These are phyloP conservation scores for Tridacna crocea DNA, from an alignment of 2,888 invertebrate genomes.

Conservation along the genomic window DNA sequence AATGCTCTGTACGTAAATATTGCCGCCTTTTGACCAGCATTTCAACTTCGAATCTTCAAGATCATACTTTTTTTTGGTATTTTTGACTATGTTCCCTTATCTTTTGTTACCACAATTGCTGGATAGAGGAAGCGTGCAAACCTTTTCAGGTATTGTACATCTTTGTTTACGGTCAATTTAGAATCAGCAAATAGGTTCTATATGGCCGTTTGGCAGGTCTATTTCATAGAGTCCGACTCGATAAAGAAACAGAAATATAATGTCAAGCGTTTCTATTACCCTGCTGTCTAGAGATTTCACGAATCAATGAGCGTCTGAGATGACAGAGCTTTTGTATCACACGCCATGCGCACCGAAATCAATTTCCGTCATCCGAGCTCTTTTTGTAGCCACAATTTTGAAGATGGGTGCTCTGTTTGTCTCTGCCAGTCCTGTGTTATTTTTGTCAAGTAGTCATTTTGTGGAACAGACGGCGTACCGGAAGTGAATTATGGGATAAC, in stretches of 20 bases:
- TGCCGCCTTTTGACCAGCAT: no score
- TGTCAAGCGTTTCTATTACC: slow-evolving; percentile 30
- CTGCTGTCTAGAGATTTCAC: slow-evolving; percentile 25
- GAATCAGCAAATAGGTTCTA: slow-evolving; percentile 4
- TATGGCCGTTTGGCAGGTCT: slow-evolving; percentile 10
- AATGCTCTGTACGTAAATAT: no score
- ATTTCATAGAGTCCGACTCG: slow-evolving; percentile 24
- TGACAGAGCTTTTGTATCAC: slow-evolving; percentile 26
- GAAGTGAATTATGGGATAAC: slow-evolving; percentile 11
- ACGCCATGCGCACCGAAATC: slow-evolving; percentile 28
- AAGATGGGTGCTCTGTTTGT: neutral
- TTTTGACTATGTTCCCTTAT: no score
- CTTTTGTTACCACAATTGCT: no score
- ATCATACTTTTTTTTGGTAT: no score
- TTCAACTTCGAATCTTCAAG: no score
- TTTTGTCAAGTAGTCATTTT: slow-evolving; percentile 9
- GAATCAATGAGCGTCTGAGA: slow-evolving; percentile 25
- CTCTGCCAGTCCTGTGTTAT: slow-evolving; percentile 2
- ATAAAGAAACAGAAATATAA: slow-evolving; percentile 24
- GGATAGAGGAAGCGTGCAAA: no score
- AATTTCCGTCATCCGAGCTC: slow-evolving; percentile 18
- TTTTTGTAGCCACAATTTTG: slow-evolving; percentile 11
- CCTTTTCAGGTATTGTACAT: neutral
- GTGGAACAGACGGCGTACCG: slow-evolving; percentile 11
- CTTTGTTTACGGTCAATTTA: slow-evolving; percentile 7